Percentiles rank a stretch among this genome's conserved stretches.
phyloP scores from a whole-genome alignment of 2,888 invertebrate species.

The Parnassius smintheus region DNA sequence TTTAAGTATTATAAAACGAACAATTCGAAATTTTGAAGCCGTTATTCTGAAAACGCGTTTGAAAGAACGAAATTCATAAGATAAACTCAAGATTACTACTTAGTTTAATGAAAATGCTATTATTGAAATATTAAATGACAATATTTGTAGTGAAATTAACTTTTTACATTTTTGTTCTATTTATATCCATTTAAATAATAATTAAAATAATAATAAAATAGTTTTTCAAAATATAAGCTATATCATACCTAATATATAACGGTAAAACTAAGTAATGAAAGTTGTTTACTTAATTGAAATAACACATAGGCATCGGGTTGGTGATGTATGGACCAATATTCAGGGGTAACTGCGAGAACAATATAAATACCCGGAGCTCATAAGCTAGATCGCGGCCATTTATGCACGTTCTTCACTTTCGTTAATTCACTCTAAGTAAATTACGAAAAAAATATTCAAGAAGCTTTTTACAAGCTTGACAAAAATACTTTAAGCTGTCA shows the following conservation, averaged over 20 bases:
- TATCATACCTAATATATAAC: not conserved
- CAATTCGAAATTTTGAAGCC: no score
- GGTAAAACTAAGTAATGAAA: constrained; percentile 4
- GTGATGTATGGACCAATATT: constrained; percentile 42
- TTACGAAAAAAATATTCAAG: constrained; percentile 16
- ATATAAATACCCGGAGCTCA: constrained; percentile 31
- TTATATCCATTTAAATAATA: no score
- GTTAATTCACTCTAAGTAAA: constrained; percentile 30
- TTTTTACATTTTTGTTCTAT: no score
- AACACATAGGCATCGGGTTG: constrained; percentile 36
- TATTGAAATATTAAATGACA: no score
- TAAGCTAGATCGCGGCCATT: constrained; percentile 33
- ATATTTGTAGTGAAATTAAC: no score
- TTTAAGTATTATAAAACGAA: no score
- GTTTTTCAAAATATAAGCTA: not conserved
- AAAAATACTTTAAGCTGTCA: no score
- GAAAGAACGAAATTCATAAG: no score
- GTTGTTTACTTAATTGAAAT: constrained; percentile 38
- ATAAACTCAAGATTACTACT: no score
- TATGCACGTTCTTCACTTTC: constrained; percentile 35
- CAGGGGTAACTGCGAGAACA: constrained; percentile 33
- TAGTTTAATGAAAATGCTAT: no score
- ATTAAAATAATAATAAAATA: not conserved
- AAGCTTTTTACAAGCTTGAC: constrained; percentile 12
- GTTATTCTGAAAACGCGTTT: no score